Percentiles rank a stretch among this genome's conserved stretches.
Evolutionary conservation across 2,888 invertebrate genomes (phyloP).

Genomic region (Agonopterix subpropinquella): DNA sequence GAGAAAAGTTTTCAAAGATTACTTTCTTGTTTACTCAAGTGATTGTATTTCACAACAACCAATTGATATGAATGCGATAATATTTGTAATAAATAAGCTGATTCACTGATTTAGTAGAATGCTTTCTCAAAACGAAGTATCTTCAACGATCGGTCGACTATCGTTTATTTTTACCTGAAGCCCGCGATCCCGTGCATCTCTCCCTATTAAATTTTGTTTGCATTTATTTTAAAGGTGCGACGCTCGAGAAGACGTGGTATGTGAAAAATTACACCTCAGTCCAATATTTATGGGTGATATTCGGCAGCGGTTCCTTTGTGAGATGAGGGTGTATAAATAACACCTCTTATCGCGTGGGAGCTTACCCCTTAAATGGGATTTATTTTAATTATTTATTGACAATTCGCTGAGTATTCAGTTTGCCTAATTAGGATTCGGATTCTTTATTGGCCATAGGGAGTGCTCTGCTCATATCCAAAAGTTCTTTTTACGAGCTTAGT

Average conservation of each 20-base stretch:
- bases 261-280: slow-evolving; percentile 76
- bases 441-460: background rate
- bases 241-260: slow-evolving; percentile 69
- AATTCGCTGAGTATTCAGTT: slow-evolving; percentile 22
- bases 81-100: slow-evolving; percentile 7
- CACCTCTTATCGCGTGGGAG: slow-evolving; percentile 76
- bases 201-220: slow-evolving; percentile 77
- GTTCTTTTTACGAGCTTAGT: background rate
- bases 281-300: slow-evolving; percentile 77
- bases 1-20: slow-evolving; percentile 6
- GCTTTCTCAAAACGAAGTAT: slow-evolving; percentile 51
- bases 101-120: slow-evolving; percentile 16
- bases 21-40: background rate
- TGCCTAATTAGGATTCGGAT: slow-evolving; percentile 5
- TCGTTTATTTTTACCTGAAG: slow-evolving; percentile 73
- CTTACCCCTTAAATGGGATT: slow-evolving; percentile 71
- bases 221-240: slow-evolving; percentile 77
- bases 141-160: slow-evolving; percentile 58
- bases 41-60: background rate
- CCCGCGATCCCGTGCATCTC: slow-evolving; percentile 72
- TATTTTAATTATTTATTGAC: slow-evolving; percentile 72
- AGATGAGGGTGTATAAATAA: slow-evolving; percentile 74
- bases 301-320: slow-evolving; percentile 76
- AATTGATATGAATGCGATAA: slow-evolving; percentile 1
- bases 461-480: slow-evolving; percentile 1